Conservation (phyloP, 2,888 invertebrate genomes). For the Netelia melanura region DNA sequence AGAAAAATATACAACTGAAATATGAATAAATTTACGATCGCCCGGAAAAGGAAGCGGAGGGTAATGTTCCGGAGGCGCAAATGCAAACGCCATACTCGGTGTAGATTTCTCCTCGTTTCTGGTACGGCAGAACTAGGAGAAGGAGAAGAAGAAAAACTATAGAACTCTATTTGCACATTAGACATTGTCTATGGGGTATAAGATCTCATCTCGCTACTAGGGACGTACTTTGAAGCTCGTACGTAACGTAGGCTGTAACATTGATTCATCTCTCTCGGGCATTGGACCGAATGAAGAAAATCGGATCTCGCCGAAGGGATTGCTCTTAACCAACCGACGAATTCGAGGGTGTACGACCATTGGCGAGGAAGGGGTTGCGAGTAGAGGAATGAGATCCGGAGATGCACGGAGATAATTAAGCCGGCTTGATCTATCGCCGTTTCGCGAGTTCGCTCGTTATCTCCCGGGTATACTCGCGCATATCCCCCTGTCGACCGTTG, state of each 20-base stretch:
- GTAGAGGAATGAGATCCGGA: constrained; percentile 70
- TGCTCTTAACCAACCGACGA: constrained; percentile 48
- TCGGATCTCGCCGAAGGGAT: constrained; percentile 46
- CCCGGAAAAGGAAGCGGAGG: constrained; percentile 69
- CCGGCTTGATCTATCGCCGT: constrained; percentile 83
- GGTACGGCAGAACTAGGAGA: constrained; percentile 28
- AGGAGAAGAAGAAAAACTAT: constrained; percentile 26
- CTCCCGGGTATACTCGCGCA: constrained; percentile 80
- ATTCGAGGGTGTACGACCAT: constrained; percentile 16
- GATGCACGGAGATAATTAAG: constrained; percentile 85
- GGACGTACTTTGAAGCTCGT: background rate
- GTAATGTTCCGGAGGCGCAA: constrained; percentile 66
- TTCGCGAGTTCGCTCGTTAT: constrained; percentile 85
- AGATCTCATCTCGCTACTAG: background rate
- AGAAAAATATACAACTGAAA: constrained; percentile 83
- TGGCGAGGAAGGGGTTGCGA: background rate
- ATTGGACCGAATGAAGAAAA: constrained; percentile 23
- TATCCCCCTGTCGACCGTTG: constrained; percentile 72
- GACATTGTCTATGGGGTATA: background rate
- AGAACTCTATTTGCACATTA: constrained; percentile 36
- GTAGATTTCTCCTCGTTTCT: constrained; percentile 73
- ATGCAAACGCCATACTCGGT: constrained; percentile 46
- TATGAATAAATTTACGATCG: constrained; percentile 83
- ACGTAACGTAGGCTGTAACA: background rate
- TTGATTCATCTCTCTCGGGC: background rate